These are phyloP conservation scores for Lycaena phlaeas DNA, from an alignment of 2,888 invertebrate genomes.

Conservation along the genomic window DNA sequence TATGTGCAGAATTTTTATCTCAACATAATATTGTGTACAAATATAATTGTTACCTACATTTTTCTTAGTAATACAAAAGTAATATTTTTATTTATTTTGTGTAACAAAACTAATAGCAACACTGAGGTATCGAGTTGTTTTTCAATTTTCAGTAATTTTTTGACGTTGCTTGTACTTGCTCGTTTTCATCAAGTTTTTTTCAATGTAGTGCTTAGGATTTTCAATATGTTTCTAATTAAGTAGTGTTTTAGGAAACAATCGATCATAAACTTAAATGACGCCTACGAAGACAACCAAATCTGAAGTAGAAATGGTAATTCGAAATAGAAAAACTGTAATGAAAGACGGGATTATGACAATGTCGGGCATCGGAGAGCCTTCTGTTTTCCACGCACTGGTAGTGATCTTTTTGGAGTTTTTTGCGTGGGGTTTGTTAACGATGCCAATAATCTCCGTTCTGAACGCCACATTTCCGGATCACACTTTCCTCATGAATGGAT, in stretches of 20 bases:
- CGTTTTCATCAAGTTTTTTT: conserved; percentile 40
- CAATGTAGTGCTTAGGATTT: conserved; percentile 58
- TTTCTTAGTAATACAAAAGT: no score
- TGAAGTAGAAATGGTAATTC: conserved; percentile 89
- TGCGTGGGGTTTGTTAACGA: conserved; percentile 98
- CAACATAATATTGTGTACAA: no score
- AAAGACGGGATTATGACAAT: conserved; percentile 92
- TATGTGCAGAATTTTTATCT: no score
- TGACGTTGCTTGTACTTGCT: conserved; percentile 59
- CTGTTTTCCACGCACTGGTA: conserved; percentile 98
- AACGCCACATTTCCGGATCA: conserved; percentile 99
- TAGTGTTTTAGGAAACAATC: conserved; percentile 47
- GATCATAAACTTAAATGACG: conserved; percentile 71
- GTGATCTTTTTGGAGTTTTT: conserved; percentile 99
- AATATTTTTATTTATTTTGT: no score
- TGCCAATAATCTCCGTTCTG: conserved; percentile 95
- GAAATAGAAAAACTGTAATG: conserved; percentile 88
- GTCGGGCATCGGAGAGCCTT: conserved; percentile 93
- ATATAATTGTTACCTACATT: no score
- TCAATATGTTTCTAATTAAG: conserved; percentile 59
- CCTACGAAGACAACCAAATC: conserved; percentile 86
- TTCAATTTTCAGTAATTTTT: conserved; percentile 64
- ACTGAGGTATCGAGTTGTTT: conserved; percentile 56
- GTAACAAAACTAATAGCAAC: conserved; percentile 32
- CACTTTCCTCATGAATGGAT: conserved; percentile 99